Base-by-base conservation (phyloP, 2,797 vertebrate species). In the Lacerta viridis region DNA sequence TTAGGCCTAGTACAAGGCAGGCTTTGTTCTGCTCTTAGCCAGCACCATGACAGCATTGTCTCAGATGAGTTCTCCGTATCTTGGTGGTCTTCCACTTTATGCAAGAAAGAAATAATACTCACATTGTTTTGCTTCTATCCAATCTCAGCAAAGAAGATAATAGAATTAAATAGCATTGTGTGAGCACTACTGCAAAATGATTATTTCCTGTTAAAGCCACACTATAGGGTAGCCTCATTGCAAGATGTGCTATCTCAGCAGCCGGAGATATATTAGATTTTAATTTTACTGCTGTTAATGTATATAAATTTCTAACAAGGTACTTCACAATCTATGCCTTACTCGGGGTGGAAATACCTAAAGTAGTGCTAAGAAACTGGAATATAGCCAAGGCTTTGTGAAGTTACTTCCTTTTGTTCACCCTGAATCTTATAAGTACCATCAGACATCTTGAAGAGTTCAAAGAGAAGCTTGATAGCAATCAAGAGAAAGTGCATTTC, bases 41-140 rank as follows among this genome's bases (percentile, higher is more conserved):
- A 50, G 17, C 74, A 64, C 25, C 64, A 36, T 50, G 64, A 15
- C 71, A 72, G 69, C 84, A 77, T 72, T 72, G 8, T 71, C 55
- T 84, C 76, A 39, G 29, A 76, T 39, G 43, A 85, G 64, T 80
- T 88, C 75, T 88, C 61, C 50, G 61, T 81, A 29, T 82, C 77
- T 82, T 83, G 84, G 80, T 86, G 84, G 61, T 86, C 88, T 33
- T 86, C 79, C 41, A 43, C 79, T 86, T 69, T 43, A 74, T 74
- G 43, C 77, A 50, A 89, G 72, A 78, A 72, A 50, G 18, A 76
- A 76, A 84, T 77, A 69, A 69, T 81, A 76, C 43, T 81, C n/a
- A n/a, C 86, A 71, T 80, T 71, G 64, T 86, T 61, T 89, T 61
- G 39, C 33, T 71, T 68, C 78, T 85, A 7, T 76, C 71, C 59